phyloP scores from a whole-genome alignment of 2,888 invertebrate species.

The Coleophora deauratella region DNA sequence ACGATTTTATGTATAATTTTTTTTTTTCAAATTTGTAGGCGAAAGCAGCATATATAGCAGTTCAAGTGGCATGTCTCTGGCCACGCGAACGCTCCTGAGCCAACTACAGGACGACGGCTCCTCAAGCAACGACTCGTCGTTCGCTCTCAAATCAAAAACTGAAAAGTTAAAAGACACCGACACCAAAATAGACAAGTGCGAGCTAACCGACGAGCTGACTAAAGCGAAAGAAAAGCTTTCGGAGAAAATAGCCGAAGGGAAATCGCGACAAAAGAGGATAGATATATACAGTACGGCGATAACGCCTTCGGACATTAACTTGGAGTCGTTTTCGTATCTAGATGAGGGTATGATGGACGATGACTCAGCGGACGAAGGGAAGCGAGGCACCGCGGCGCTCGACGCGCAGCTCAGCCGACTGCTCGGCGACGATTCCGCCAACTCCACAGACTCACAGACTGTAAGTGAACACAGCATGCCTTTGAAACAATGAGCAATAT shows the following conservation, averaged over 20 bases:
- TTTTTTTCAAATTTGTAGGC: conserved; percentile 38
- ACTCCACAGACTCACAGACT: conserved; percentile 50
- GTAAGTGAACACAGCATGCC: conserved; percentile 52
- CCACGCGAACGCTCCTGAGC: conserved; percentile 63
- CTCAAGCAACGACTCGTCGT: conserved; percentile 68
- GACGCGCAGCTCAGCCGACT: conserved; percentile 52
- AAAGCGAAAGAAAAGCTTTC: conserved; percentile 60
- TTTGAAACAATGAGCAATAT: conserved; percentile 51
- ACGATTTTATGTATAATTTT: conserved; percentile 4
- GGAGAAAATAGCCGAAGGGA: conserved; percentile 58
- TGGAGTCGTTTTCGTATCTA: conserved; percentile 69
- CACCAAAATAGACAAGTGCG: conserved; percentile 41
- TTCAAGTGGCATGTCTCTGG: conserved; percentile 51
- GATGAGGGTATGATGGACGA: conserved; percentile 67
- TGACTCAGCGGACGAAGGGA: conserved; percentile 43
- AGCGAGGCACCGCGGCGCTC: conserved; percentile 31
- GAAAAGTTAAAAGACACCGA: conserved; percentile 38
- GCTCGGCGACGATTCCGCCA: conserved; percentile 50
- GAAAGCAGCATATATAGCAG: conserved; percentile 55
- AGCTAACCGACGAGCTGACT: conserved; percentile 48
- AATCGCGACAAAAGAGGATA: conserved; percentile 57
- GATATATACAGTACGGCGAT: conserved; percentile 73
- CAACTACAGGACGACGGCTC: conserved; percentile 71
- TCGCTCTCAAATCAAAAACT: conserved; percentile 50
- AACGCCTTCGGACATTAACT: conserved; percentile 64